phyloP scores from a whole-genome alignment of 2,113 vertebrate species.

The Deroptyus accipitrinus region DNA sequence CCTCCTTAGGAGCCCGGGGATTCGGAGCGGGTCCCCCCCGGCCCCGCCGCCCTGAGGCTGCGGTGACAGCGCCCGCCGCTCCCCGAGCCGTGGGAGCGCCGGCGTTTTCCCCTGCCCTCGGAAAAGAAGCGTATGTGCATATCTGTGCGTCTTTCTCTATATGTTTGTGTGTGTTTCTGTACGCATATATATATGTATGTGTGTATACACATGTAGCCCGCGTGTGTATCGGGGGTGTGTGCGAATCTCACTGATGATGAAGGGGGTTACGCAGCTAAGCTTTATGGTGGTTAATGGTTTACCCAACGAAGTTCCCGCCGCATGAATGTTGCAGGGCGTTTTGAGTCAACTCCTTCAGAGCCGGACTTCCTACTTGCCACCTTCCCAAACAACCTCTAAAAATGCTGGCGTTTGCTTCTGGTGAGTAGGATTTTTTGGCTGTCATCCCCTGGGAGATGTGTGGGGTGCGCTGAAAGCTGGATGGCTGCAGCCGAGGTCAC shows the following conservation, averaged over 20 bases:
- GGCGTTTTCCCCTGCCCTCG: neutral
- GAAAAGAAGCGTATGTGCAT: neutral
- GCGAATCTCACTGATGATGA: neutral
- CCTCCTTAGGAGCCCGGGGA: neutral
- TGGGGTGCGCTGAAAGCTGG: neutral
- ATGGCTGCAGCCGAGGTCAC: neutral
- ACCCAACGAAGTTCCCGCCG: slow-evolving; percentile 28
- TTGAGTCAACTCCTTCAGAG: neutral
- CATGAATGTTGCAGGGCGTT: neutral
- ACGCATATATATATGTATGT: rapidly evolving
- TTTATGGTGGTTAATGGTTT: slow-evolving; percentile 51
- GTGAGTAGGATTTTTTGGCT: neutral
- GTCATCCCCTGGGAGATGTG: neutral
- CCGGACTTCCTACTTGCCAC: neutral
- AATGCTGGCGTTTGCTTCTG: neutral
- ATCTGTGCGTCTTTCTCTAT: rapidly evolving
- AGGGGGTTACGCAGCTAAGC: neutral
- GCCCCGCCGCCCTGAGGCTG: neutral
- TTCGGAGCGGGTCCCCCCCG: neutral
- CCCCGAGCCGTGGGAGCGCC: neutral
- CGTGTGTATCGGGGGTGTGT: neutral
- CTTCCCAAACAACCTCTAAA: neutral
- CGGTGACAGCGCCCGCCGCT: neutral
- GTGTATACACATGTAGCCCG: neutral
- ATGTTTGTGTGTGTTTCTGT: rapidly evolving